Conservation (phyloP, 1,140 invertebrate species). For the Heliconius hermathena region DNA sequence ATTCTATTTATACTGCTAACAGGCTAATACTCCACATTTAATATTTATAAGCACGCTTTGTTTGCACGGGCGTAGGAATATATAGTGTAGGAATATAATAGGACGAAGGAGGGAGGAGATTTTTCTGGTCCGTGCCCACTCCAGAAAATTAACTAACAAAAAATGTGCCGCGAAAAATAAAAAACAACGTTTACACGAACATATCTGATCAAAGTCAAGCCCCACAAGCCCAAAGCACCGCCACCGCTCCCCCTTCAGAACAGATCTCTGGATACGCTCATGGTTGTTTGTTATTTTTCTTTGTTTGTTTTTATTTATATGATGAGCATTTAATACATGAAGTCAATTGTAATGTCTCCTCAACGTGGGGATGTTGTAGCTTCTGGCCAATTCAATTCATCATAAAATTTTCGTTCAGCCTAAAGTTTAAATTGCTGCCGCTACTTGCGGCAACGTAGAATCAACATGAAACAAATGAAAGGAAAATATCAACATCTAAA, state of each 20-base stretch:
- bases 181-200: no score
- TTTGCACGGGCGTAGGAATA: not conserved
- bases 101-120: no score
- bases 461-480: slow-evolving; percentile 1
- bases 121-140: no score
- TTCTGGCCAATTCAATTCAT: slow-evolving; percentile 9
- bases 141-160: no score
- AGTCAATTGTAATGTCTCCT: not conserved
- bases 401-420: not conserved
- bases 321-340: not conserved
- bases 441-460: not conserved
- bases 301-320: not conserved
- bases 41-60: not conserved
- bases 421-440: not conserved
- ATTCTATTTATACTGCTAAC: slow-evolving; percentile 2
- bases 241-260: no score
- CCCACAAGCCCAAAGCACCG: no score
- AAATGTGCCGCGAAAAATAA: no score
- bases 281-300: not conserved
- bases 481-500: slow-evolving; percentile 1
- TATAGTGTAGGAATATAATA: no score
- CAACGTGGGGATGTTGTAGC: not conserved
- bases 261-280: no score
- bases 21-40: not conserved
- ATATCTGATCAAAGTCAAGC: no score